Base-by-base conservation (phyloP, 1,140 invertebrate species). In the Campoletis sonorensis region DNA sequence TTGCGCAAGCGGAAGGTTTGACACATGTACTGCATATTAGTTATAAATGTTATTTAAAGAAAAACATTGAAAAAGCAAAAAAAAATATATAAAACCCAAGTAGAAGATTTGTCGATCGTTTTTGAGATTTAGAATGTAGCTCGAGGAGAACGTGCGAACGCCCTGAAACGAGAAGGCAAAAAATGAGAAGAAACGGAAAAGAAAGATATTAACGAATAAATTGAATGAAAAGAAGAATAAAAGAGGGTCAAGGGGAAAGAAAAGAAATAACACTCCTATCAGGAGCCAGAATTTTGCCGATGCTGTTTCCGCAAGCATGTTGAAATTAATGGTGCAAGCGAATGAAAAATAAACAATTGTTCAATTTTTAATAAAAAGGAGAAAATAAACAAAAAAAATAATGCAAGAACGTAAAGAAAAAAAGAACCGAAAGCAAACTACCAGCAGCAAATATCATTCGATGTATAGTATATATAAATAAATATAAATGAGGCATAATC, bases 1-100 rank as follows among this genome's bases (percentile, higher is more conserved):
- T 80, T 92, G 58, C 87, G 86, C 23, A 92, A 92, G 84, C 85
- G 90, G 80, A 91, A 88, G 81, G 87, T 86, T 89, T 91, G 89
- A 91, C 89, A 89, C 81, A 88, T 70, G 87, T 90, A 89, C 81
- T 86, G 73, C 73, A 82, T 88, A 85, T 79, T 90, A 87, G 83
- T 89, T 85, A n/a, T 89, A 85, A 87, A 87, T 87, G 72, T 89
- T 86, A 86, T 88, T 87, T 72, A 82, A 82, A 81, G 18, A 54
- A 45, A 45, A 45, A 13, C 40, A 7, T 4, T 33, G 30, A 33
- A 33, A 33, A 33, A 33, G n/a, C 30, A 33, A 33, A 33, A 2
- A 7, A 45, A 45, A n/a, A n/a, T n/a, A n/a, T n/a, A n/a, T n/a
- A n/a, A 45, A 45, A 45, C 37, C 18, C n/a, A 78, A 67, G 33